Percentiles rank a stretch among this genome's conserved stretches.
Evolutionary conservation across 2,797 vertebrate genomes (phyloP).

Genomic region (Nasua narica): DNA sequence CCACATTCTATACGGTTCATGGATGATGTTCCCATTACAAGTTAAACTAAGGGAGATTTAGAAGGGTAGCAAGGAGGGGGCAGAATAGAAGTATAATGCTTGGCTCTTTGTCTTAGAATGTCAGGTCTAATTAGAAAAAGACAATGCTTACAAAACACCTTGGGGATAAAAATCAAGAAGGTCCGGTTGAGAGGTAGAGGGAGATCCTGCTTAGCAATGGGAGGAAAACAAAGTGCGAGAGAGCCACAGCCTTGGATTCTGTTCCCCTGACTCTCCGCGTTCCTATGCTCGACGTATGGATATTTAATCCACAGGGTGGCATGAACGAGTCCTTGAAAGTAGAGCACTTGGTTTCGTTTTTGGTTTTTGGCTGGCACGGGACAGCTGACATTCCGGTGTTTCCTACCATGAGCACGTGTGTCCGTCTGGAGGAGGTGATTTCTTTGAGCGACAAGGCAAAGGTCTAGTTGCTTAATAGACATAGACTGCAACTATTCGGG

Average conservation of each 20-base stretch:
- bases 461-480: background rate
- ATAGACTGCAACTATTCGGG: background rate
- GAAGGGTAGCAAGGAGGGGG: background rate
- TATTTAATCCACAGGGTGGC: background rate
- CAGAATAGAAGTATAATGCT: background rate
- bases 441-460: background rate
- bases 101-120: background rate
- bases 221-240: background rate
- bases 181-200: background rate
- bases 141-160: background rate
- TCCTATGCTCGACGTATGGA: background rate
- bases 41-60: background rate
- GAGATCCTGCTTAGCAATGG: background rate
- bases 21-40: background rate
- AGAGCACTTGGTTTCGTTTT: background rate
- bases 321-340: background rate
- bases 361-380: background rate
- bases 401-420: background rate
- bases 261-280: background rate
- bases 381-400: background rate
- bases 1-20: background rate
- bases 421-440: background rate
- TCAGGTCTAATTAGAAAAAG: background rate
- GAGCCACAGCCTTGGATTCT: background rate
- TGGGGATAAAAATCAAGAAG: background rate